A percentile compares a stretch with the other conserved stretches of the same genome.
Conservation (phyloP, 2,113 vertebrate species). For the Syrmaticus mikado region DNA sequence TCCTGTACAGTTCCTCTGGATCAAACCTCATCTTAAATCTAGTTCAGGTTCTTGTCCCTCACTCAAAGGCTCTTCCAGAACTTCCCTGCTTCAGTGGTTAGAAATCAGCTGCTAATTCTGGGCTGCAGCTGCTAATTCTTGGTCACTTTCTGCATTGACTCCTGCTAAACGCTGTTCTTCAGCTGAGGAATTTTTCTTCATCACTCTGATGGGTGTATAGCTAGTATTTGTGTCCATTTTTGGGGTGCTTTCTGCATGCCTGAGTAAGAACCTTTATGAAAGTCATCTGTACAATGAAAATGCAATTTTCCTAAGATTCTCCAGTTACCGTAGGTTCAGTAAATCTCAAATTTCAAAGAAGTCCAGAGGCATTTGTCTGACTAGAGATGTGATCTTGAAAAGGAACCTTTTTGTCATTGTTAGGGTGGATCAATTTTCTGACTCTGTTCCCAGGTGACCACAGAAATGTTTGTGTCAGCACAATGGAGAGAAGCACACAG, state of each 20-base stretch:
- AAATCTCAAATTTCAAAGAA: background rate
- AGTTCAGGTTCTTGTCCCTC: background rate
- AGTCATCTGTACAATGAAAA: background rate
- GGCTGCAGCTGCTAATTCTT: background rate
- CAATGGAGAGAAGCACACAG: background rate
- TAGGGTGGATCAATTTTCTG: background rate
- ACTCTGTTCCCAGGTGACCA: background rate
- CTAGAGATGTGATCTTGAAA: background rate
- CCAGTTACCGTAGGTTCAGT: background rate
- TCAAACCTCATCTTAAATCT: background rate
- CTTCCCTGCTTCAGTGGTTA: background rate
- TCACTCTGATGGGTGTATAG: fast-evolving
- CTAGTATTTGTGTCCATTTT: background rate
- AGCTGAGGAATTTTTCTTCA: background rate
- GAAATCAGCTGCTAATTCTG: background rate
- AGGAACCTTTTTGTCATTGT: background rate
- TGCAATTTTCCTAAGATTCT: background rate
- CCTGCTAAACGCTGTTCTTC: background rate
- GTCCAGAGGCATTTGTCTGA: background rate
- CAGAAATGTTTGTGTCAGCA: background rate
- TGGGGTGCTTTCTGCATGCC: background rate
- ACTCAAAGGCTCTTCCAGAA: background rate
- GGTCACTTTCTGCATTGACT: background rate
- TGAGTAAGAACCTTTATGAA: background rate
- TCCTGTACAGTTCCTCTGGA: background rate